phyloP scores from a whole-genome alignment of 2,797 vertebrate species.

The Thripadectes ignobilis region DNA sequence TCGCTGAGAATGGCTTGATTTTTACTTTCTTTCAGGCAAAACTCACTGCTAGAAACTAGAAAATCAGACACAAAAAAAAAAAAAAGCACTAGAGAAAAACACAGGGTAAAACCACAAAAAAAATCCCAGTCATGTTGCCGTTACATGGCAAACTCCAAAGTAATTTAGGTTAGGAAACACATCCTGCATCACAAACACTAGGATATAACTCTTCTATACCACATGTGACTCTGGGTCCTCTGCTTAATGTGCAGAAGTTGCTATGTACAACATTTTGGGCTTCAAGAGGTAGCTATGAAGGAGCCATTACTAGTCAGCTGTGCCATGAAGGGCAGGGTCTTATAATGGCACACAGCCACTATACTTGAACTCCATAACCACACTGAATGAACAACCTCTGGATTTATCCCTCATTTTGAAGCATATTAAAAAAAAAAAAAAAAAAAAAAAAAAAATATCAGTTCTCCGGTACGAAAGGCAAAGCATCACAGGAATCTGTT shows the following conservation, averaged over 20 bases:
- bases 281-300: background rate
- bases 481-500: background rate
- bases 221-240: background rate
- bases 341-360: background rate
- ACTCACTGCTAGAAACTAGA: background rate
- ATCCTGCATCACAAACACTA: background rate
- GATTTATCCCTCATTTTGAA: background rate
- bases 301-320: background rate
- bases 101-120: background rate
- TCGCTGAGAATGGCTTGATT: background rate
- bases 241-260: background rate
- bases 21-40: background rate
- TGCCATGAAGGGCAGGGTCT: background rate
- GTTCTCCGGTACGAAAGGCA: background rate
- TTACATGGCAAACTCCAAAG: background rate
- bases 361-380: background rate
- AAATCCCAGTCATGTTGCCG: accelerated
- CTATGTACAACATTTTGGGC: background rate
- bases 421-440: background rate
- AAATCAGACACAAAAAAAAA: background rate
- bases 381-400: background rate
- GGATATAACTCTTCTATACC: background rate
- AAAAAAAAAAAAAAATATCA: background rate
- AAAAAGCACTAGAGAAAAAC: background rate
- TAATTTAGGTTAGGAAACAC: background rate